A percentile compares a stretch with the other conserved stretches of the same genome.
These are phyloP conservation scores for Fukomys damarensis DNA, from an alignment of 2,113 vertebrate genomes.

Conservation along the genomic window DNA sequence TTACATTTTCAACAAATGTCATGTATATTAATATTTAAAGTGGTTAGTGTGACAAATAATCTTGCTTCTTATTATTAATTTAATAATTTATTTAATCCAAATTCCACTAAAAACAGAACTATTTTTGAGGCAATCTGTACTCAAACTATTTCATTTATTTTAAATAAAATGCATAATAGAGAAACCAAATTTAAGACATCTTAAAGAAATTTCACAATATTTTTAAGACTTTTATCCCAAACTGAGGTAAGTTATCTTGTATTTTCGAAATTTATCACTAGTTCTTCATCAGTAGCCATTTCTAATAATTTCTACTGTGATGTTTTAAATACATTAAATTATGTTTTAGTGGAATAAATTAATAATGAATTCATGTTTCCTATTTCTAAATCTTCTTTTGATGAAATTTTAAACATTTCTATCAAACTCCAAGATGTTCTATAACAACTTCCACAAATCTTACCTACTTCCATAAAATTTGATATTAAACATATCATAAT, in stretches of 20 bases:
- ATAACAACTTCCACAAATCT: not conserved
- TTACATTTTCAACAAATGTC: not conserved
- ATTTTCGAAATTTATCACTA: conserved; percentile 13
- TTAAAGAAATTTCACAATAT: not conserved
- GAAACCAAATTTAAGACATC: not conserved
- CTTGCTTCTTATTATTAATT: not conserved
- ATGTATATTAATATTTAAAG: not conserved
- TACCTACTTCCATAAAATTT: not conserved
- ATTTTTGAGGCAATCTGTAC: not conserved
- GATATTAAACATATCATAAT: not conserved
- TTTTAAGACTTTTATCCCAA: not conserved
- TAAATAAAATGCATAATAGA: not conserved
- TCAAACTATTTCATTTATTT: not conserved
- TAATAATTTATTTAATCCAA: not conserved
- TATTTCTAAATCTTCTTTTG: not conserved
- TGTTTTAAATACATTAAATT: conserved; percentile 18
- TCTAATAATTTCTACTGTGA: not conserved
- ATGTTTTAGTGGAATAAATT: not conserved
- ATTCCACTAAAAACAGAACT: not conserved
- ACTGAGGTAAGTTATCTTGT: not conserved
- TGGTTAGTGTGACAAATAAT: not conserved
- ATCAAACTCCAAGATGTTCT: not conserved
- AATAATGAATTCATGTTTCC: not conserved
- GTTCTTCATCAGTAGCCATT: not conserved
- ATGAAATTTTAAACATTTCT: conserved; percentile 7